phyloP scores from a whole-genome alignment of 2,113 vertebrate genomes.

The Carassius auratus region DNA sequence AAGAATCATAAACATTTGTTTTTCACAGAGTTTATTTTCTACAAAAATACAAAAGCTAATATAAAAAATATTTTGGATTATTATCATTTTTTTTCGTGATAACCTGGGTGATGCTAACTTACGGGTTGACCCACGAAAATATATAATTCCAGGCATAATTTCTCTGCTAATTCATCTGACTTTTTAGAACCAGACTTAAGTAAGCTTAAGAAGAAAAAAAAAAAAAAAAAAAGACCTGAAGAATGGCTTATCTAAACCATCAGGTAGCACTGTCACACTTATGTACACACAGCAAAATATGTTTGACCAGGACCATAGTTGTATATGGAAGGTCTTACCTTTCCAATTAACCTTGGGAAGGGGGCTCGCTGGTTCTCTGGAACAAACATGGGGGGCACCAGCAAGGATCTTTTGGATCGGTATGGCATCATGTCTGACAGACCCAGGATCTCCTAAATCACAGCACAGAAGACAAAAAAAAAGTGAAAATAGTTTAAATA shows the following conservation, averaged over 20 bases:
- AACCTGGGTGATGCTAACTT: not conserved
- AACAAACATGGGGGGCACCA: slow-evolving; percentile 86
- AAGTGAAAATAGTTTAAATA: no score
- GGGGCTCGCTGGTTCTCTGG: slow-evolving; percentile 93
- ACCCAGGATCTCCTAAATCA: slow-evolving; percentile 82
- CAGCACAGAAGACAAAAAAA: slow-evolving; percentile 34
- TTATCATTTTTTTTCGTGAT: not conserved
- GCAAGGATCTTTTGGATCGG: slow-evolving; percentile 88
- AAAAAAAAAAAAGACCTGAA: not conserved
- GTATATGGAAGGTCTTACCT: slow-evolving; percentile 77
- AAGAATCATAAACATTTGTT: not conserved
- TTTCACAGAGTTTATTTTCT: not conserved
- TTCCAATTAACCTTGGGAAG: slow-evolving; percentile 87
- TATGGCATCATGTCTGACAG: slow-evolving; percentile 74
- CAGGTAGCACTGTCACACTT: slow-evolving; percentile 14
- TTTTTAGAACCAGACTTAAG: not conserved
- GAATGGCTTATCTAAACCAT: not conserved
- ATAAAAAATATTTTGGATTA: not conserved
- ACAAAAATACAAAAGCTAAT: not conserved
- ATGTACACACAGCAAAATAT: not conserved
- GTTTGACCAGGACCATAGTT: no score
- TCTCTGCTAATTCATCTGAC: not conserved
- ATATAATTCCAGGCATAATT: not conserved
- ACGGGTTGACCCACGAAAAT: not conserved
- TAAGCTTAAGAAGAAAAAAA: not conserved